Evolutionary conservation across 2,113 vertebrate species (phyloP).

Genomic region (Tragelaphus buxtoni): DNA sequence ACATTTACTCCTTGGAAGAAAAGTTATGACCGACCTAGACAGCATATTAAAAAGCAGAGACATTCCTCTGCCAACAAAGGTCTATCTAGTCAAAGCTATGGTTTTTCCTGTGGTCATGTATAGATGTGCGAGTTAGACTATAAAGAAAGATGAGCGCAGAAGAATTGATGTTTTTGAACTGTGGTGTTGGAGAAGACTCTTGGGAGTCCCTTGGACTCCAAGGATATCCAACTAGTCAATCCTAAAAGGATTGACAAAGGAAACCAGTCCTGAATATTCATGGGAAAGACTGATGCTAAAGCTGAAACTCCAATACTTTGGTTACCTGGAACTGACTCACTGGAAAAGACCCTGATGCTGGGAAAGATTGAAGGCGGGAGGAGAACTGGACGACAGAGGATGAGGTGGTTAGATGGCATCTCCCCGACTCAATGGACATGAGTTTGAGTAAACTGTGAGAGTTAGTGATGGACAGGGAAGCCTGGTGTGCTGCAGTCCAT

Average conservation of each 20-base stretch:
- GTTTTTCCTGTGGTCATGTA: background rate
- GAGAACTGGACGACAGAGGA: background rate
- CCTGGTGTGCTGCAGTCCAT: background rate
- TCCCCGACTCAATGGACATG: background rate
- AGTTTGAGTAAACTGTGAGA: background rate
- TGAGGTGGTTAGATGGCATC: background rate
- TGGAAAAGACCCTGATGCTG: background rate
- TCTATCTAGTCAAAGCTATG: background rate
- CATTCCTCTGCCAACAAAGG: background rate
- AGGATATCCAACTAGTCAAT: background rate
- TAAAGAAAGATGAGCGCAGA: background rate
- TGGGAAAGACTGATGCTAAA: background rate
- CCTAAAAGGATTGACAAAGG: background rate
- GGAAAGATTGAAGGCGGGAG: background rate
- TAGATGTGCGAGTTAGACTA: background rate
- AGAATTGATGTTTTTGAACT: background rate
- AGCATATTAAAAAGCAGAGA: background rate
- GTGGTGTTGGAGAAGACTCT: background rate
- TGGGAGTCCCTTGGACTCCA: background rate
- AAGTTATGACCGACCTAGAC: background rate
- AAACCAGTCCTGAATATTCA: background rate
- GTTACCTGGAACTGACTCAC: background rate
- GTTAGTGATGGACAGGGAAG: background rate
- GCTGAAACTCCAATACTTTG: background rate
- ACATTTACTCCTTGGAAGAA: fast-evolving